Conservation (phyloP, 2,113 vertebrate genomes). For the Aegotheles bennettii region DNA sequence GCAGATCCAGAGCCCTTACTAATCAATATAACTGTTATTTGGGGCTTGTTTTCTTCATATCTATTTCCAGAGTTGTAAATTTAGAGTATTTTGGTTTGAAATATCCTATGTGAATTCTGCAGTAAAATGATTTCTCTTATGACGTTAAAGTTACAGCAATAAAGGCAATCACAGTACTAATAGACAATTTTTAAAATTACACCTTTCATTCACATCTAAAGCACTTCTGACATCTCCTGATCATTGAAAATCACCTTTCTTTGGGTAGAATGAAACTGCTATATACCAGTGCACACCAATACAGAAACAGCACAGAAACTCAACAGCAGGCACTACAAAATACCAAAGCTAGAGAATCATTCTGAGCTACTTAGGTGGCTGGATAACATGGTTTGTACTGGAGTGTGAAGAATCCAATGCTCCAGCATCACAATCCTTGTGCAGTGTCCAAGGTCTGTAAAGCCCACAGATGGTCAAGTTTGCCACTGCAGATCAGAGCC, state of each 20-base stretch:
- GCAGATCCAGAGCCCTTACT: not conserved
- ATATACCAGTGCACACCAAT: not conserved
- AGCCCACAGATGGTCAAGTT: not conserved
- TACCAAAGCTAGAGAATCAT: not conserved
- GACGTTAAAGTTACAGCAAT: not conserved
- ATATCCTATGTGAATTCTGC: not conserved
- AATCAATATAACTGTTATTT: conserved; percentile 5
- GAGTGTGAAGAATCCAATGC: not conserved
- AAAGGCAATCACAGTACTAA: not conserved
- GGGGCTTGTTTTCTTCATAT: not conserved
- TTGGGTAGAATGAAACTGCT: not conserved
- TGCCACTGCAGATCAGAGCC: not conserved
- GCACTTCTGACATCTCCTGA: not conserved
- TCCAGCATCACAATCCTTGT: not conserved
- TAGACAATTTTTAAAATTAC: not conserved
- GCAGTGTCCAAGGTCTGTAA: not conserved
- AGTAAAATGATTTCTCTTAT: not conserved
- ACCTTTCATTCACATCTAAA: not conserved
- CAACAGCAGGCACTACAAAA: not conserved
- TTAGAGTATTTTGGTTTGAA: not conserved
- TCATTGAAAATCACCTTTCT: not conserved
- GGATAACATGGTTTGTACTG: not conserved
- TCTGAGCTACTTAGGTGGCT: not conserved
- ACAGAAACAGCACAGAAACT: not conserved
- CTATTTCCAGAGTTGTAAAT: conserved; percentile 5